These are phyloP conservation scores for Napeogenes inachia DNA, from an alignment of 2,888 invertebrate genomes.

Conservation along the genomic window DNA sequence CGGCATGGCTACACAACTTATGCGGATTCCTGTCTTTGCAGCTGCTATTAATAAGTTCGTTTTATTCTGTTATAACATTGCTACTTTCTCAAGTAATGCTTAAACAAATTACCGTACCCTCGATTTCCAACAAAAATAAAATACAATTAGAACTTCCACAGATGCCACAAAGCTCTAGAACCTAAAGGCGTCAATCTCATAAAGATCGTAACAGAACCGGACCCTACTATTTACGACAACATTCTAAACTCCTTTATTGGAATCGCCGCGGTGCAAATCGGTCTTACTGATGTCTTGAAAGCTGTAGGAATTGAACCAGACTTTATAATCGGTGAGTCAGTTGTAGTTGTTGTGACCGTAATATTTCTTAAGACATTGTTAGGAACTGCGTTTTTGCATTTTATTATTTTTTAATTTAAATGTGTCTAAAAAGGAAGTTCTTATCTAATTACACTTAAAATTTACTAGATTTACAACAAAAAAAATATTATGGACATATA, in stretches of 20 bases:
- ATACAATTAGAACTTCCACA: constrained; percentile 29
- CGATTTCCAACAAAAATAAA: no score
- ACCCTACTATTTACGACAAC: constrained; percentile 81
- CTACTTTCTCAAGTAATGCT: background rate
- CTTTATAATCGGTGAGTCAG: constrained; percentile 62
- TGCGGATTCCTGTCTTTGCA: constrained; percentile 85
- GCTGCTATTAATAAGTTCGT: constrained; percentile 80
- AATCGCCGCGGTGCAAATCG: constrained; percentile 83
- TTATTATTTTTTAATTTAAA: no score
- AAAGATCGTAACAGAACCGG: constrained; percentile 77
- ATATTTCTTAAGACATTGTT: no score
- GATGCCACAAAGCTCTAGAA: constrained; percentile 79
- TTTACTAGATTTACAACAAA: no score
- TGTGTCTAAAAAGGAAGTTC: no score
- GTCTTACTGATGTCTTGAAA: constrained; percentile 74
- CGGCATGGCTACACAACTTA: constrained; percentile 87
- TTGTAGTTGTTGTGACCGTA: no score
- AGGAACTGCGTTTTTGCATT: no score
- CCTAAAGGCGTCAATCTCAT: constrained; percentile 81
- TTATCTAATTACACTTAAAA: no score
- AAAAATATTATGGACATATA: no score
- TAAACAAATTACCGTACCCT: background rate
- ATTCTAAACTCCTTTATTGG: constrained; percentile 84
- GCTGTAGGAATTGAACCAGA: constrained; percentile 69
- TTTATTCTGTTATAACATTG: background rate